Evolutionary conservation across 1,140 invertebrate species (phyloP), one percentile per base, ranked within the genome.

Genomic region (Scaptomyza pallida): DNA sequence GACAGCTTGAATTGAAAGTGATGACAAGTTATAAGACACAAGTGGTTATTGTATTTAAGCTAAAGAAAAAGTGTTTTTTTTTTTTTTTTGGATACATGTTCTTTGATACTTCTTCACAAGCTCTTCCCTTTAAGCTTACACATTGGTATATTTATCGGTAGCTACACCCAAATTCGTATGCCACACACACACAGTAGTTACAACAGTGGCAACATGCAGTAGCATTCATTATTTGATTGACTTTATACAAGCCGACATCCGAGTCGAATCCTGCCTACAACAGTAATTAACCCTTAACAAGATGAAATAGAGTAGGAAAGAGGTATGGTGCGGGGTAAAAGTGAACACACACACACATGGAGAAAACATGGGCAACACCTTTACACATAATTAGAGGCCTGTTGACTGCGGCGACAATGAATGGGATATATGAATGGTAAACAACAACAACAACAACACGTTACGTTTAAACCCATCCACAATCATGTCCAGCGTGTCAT

Each of bases 331-430:
- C 9, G 33, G 10, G 30, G 13, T 23, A 10, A 37, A 43, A 17
- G 33, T 16, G 41, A 21, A 17, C 23, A 64, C 41, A 45, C 59
- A 67, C 16, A 61, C 37, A 56, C 50, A 72, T 33, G 69, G 52
- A 40, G 23, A 26, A 26, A 6, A 26, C 23, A 30, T 9, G 26
- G 47, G 60, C 73, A 82, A 85, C 80, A 85, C 77, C 80, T 86
- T 85, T 85, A 85, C 77, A 85, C 81, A 86, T 81, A 85, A 85
- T 85, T 85, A 85, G 80, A 75, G 80, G 77, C 80, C 81, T 77
- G 77, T 85, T 81, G 80, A 81, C 73, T 77, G 77, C 77, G 35
- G 65, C 72, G 73, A 80, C 77, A 86, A 76, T 56, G 72, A 62
- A 62, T 78, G 48, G 37, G 33, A 37, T 37, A 54, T 63, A 67